Evolutionary conservation across 2,797 vertebrate species (phyloP).

Genomic region (Valencia hispanica): DNA sequence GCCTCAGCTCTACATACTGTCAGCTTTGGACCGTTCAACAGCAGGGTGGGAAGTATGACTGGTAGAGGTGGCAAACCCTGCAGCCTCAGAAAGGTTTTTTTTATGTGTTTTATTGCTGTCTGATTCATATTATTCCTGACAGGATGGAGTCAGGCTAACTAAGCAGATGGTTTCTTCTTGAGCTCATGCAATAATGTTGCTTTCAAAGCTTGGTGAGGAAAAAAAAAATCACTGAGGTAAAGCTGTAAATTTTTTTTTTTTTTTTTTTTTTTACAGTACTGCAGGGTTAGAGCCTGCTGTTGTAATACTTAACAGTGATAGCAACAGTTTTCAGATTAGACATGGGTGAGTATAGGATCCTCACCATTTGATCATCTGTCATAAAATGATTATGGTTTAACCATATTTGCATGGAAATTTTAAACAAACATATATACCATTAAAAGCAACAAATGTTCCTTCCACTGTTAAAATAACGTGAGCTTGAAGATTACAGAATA

Average conservation of each 20-base stretch:
- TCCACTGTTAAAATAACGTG: neutral
- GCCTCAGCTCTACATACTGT: conserved; percentile 24
- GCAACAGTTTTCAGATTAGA: too few relatives aligned
- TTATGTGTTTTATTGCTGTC: conserved; percentile 31
- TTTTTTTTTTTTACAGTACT: neutral
- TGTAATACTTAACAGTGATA: neutral
- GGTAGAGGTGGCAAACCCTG: conserved; percentile 33
- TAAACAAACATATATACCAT: neutral
- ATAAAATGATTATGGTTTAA: neutral
- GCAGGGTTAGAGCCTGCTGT: neutral
- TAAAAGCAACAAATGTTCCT: neutral
- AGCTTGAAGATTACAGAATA: too few relatives aligned
- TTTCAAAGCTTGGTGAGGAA: conserved; percentile 29
- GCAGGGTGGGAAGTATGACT: conserved; percentile 32
- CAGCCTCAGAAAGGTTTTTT: conserved; percentile 20
- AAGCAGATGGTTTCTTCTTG: too few relatives aligned
- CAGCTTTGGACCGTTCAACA: conserved; percentile 28
- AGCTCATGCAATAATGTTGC: neutral
- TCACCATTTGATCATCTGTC: neutral
- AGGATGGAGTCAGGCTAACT: too few relatives aligned
- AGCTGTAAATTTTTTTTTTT: neutral
- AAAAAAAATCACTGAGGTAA: conserved; percentile 13
- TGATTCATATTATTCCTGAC: conserved; percentile 32
- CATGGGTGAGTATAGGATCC: neutral
- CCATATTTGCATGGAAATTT: neutral